Base-by-base conservation (phyloP, 2,888 invertebrate species). In the Andrena bicolor region DNA sequence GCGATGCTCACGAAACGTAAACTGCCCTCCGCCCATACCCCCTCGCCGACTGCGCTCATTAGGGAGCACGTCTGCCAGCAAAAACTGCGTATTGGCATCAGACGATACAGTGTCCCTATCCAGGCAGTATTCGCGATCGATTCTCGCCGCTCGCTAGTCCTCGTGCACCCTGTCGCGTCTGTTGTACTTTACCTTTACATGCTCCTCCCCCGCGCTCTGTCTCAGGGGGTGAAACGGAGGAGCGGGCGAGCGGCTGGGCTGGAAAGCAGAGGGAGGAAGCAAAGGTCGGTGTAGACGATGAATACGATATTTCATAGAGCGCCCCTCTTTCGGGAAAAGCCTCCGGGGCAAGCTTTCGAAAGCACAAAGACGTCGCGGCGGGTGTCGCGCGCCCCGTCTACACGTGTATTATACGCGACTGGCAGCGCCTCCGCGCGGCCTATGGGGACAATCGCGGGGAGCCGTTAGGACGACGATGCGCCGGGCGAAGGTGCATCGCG, bases 261-360 rank as follows among this genome's bases (percentile, higher is more conserved):
- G 35, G 28, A 58, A 71, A 73, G 78, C 69, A 74, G 53, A 26
- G 35, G 35, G 23, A 30, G 76, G 78, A 69, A 69, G 86, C 73
- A 76, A 82, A 87, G 86, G 85, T 88, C 83, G 88, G 77, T 85
- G 80, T 86, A 88, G 56, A 84, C 82, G 87, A 87, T 87, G 87
- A 88, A 82, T 87, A 88, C 84, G 85, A 87, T 88, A 87, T 88
- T 88, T 85, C 83, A 86, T 80, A 86, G 83, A 84, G 80, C 82
- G 65, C 76, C 80, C 83, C 82, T 76, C 81, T 86, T 88, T 86
- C 60, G 80, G 82, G 74, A 84, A 87, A 84, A 87, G 82, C 81
- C 88, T 68, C 69, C 41, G 41, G 73, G 86, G 88, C 86, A 58
- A 81, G 82, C 82, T 87, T 87, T 85, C 85, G 83, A 87, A 82